Base-by-base conservation (phyloP, 2,797 vertebrate genomes). In the Hemibagrus guttatus region DNA sequence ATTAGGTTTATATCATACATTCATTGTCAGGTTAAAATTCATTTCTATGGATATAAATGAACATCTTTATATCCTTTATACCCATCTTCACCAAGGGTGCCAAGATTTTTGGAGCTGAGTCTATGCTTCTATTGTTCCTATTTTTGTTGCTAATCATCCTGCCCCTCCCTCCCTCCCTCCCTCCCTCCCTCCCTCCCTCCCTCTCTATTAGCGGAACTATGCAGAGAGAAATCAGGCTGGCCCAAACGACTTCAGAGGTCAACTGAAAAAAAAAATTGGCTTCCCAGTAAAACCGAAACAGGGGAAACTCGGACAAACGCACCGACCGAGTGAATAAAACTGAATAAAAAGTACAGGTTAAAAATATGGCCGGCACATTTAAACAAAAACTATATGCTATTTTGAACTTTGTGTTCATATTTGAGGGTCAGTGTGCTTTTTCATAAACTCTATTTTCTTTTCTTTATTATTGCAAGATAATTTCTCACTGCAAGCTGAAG, bases 211-310 rank as follows among this genome's bases (percentile, higher is more conserved):
- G 96, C 95, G 5, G 96, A 96, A 87, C 92, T 94, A 75, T 96
- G 96, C 93, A 90, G 96, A 89, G 95, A 95, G 93, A 74, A 87
- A 90, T 95, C 96, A 19, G 96, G 95, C 84, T 96, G 95, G 95
- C 95, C 96, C 66, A 94, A 90, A 86, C 93, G 96, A 17, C 85
- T 94, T 26, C 89, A 93, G 89, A 95, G 95, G 90, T 95, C 96
- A 87, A 75, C 92, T 81, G 91, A 89, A 89, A 89, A 89, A 2
- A 95, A 92, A 88, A 92, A 79, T 78, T 96, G 95, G 86, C 92
- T 49, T 89, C 93, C 81, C 87, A 68, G 91, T 88, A 94, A 94
- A 91, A 86, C 88, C 85, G 90, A 92, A 93, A 94, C 93, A 91
- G 93, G 94, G 94, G 92, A 91, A 91, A 94, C 93, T 93, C 85